Percentiles rank a stretch among this genome's conserved stretches.
These are phyloP conservation scores for Antheraea yamamai DNA, from an alignment of 2,888 invertebrate species.

Conservation along the genomic window DNA sequence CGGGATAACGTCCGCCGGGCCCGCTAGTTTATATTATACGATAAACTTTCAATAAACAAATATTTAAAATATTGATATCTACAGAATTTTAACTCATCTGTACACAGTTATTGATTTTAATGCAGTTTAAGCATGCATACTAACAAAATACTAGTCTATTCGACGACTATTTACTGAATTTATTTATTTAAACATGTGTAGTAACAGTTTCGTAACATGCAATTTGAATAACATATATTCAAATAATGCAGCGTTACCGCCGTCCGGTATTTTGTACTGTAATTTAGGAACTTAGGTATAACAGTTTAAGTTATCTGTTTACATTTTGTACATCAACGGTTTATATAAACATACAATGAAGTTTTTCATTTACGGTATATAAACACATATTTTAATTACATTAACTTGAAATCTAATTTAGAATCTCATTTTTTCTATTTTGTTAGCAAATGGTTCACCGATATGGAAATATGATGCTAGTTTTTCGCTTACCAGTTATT, in stretches of 20 bases:
- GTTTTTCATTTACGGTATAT: too few species aligned
- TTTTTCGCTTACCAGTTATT: too few species aligned
- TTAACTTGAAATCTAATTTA: too few species aligned
- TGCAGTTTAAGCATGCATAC: background rate
- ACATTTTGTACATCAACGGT: background rate
- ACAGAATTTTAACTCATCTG: background rate
- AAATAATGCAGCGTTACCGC: background rate
- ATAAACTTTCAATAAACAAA: too few species aligned
- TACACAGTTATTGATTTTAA: background rate
- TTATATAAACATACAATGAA: background rate
- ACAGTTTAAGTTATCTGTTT: background rate
- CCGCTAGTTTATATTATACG: too few species aligned
- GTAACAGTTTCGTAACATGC: background rate
- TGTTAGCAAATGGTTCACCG: too few species aligned
- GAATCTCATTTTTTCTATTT: too few species aligned
- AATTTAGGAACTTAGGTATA: background rate
- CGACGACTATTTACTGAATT: background rate
- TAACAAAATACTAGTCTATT: background rate
- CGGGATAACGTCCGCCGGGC: too few species aligned
- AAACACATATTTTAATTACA: too few species aligned
- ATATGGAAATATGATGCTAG: too few species aligned
- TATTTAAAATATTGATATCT: background rate
- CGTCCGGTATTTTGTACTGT: background rate
- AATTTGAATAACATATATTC: conserved; percentile 2
- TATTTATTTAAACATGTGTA: background rate